These are phyloP conservation scores for Drosophila tsacasi DNA, from an alignment of 1,140 invertebrate species.

Conservation along the genomic window DNA sequence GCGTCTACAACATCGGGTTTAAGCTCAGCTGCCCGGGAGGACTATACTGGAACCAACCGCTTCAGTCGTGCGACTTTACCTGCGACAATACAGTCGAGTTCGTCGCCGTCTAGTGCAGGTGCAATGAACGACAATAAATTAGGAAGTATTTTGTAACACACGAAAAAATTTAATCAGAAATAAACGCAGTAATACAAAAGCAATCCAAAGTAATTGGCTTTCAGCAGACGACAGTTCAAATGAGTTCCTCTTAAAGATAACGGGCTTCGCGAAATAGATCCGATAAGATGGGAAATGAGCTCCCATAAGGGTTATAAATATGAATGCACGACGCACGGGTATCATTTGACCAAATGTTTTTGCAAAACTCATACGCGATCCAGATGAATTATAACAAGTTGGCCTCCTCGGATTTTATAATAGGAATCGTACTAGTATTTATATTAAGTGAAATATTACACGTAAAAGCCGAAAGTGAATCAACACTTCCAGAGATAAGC, in stretches of 20 bases:
- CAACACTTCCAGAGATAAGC: background rate
- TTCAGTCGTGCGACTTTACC: conserved; percentile 41
- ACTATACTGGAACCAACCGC: conserved; percentile 47
- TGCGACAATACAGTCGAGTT: conserved; percentile 23
- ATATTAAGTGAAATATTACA: conserved; percentile 5
- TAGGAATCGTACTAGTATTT: background rate
- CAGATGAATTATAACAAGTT: conserved; percentile 9
- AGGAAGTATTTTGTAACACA: conserved; percentile 23
- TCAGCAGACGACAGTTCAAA: conserved; percentile 25
- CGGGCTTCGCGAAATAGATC: conserved; percentile 19
- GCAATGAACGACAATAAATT: conserved; percentile 32
- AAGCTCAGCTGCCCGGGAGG: conserved; percentile 31
- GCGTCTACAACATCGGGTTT: conserved; percentile 29
- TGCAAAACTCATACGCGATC: conserved; percentile 21
- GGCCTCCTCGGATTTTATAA: background rate
- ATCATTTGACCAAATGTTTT: conserved; percentile 31
- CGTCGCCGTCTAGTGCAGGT: background rate
- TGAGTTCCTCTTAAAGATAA: conserved; percentile 45
- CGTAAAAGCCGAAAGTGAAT: background rate
- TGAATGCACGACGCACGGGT: conserved; percentile 17
- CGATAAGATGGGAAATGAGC: conserved; percentile 41
- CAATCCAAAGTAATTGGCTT: conserved; percentile 33
- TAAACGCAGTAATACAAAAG: conserved; percentile 34
- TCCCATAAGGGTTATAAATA: conserved; percentile 33
- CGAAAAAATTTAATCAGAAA: conserved; percentile 17